Conservation (phyloP, 2,888 invertebrate genomes). For the Seira ritae region DNA sequence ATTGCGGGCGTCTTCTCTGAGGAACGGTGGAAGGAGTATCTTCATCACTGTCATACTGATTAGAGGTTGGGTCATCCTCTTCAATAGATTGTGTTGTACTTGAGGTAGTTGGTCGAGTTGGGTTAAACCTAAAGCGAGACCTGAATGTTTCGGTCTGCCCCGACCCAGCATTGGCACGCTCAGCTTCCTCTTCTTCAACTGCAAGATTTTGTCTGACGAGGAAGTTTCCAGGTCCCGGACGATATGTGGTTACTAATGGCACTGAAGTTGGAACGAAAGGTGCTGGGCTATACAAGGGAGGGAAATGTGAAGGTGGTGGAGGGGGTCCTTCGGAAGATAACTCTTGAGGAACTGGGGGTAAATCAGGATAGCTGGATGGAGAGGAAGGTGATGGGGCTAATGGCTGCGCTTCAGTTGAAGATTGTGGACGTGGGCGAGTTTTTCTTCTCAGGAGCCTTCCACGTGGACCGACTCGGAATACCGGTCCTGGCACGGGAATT, state of each 20-base stretch:
- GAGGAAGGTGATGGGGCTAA: conserved; percentile 27
- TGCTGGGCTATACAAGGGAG: conserved; percentile 19
- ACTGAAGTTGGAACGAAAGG: conserved; percentile 39
- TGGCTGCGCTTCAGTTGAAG: conserved; percentile 20
- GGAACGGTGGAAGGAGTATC: conserved; percentile 30
- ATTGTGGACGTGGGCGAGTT: conserved; percentile 43
- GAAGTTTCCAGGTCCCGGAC: conserved; percentile 42
- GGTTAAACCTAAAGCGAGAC: conserved; percentile 34
- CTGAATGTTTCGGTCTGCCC: conserved; percentile 5
- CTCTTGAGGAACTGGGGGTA: conserved; percentile 37
- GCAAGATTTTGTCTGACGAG: conserved; percentile 40
- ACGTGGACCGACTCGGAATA: conserved; percentile 50
- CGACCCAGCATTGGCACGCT: no score
- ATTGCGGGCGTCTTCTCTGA: conserved; percentile 30
- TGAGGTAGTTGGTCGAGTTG: conserved; percentile 16
- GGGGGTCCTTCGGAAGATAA: conserved; percentile 21
- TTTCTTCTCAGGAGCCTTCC: conserved; percentile 49
- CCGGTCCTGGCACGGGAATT: conserved; percentile 18
- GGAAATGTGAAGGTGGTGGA: conserved; percentile 19
- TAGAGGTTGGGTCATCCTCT: conserved; percentile 1
- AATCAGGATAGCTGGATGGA: conserved; percentile 17
- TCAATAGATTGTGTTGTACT: neutral
- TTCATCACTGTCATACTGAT: conserved; percentile 40
- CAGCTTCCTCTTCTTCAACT: conserved; percentile 24
- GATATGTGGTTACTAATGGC: conserved; percentile 51